Conservation (phyloP, 2,888 invertebrate genomes). For the Ctenicera cuprea region DNA sequence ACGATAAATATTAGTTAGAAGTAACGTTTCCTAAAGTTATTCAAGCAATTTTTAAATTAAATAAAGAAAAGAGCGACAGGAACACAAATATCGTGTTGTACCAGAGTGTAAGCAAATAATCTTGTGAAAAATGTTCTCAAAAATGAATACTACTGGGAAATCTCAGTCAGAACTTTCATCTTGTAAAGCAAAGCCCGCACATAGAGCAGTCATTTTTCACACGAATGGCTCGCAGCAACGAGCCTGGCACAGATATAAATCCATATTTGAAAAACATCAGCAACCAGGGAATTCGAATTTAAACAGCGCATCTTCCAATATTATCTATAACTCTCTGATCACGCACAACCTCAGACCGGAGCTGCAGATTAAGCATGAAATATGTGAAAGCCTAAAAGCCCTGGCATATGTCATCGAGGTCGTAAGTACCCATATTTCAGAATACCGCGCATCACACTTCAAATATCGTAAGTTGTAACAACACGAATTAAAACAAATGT, state of each 20-base stretch:
- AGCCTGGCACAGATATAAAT: conserved; percentile 42
- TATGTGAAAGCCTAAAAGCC: conserved; percentile 40
- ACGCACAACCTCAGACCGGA: conserved; percentile 27
- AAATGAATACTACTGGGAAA: conserved; percentile 48
- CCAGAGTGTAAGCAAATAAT: conserved; percentile 41
- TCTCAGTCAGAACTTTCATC: conserved; percentile 49
- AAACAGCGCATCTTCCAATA: conserved; percentile 43
- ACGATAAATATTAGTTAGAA: not conserved
- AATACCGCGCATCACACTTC: conserved; percentile 7
- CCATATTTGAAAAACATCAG: conserved; percentile 45
- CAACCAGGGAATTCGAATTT: conserved; percentile 41
- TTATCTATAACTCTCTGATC: conserved; percentile 43
- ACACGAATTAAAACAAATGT: too few species aligned
- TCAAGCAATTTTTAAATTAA: conserved; percentile 21
- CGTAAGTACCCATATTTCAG: conserved; percentile 27
- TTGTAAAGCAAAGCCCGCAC: conserved; percentile 46
- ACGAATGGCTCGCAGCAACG: conserved; percentile 39
- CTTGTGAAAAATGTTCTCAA: conserved; percentile 43
- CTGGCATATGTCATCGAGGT: conserved; percentile 35
- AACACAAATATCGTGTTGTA: conserved; percentile 28
- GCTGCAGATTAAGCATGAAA: conserved; percentile 46
- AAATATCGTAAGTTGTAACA: not conserved
- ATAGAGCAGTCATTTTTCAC: conserved; percentile 49
- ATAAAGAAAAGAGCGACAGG: conserved; percentile 21
- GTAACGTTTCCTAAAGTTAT: not conserved